Evolutionary conservation across 2,113 vertebrate genomes (phyloP).

Genomic region (Anarrhichthys ocellatus): DNA sequence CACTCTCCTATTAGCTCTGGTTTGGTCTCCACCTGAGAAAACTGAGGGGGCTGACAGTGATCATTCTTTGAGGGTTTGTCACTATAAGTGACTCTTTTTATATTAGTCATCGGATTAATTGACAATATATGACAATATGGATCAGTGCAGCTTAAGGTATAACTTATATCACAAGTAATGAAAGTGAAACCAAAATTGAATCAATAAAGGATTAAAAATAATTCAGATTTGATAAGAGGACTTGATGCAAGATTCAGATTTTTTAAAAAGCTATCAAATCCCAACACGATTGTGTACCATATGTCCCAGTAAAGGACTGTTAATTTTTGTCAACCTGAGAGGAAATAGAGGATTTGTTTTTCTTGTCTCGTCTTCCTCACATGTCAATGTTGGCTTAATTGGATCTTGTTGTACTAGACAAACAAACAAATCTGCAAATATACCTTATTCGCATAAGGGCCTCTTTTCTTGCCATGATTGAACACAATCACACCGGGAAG

Average conservation of each 20-base stretch:
- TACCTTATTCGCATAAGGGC: not conserved
- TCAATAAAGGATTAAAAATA: not conserved
- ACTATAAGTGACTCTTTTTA: not conserved
- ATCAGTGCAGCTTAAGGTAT: no score
- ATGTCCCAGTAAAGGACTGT: not conserved
- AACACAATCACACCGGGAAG: constrained; percentile 9
- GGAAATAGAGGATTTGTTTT: not conserved
- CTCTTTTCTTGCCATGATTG: constrained; percentile 18
- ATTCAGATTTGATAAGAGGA: not conserved
- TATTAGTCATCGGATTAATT: not conserved
- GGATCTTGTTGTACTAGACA: not conserved
- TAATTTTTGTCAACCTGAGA: not conserved
- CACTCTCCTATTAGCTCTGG: no score
- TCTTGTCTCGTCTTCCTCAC: not conserved
- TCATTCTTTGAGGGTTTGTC: no score
- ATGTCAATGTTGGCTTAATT: not conserved
- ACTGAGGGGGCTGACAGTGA: no score
- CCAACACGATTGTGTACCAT: not conserved
- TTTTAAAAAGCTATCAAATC: not conserved
- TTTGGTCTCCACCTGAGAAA: no score
- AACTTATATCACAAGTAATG: no score
- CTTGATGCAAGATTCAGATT: not conserved
- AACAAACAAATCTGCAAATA: not conserved
- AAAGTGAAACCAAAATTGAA: no score
- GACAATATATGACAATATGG: not conserved